A percentile compares a stretch with the other conserved stretches of the same genome.
These are phyloP conservation scores for Zosterops hypoxanthus DNA, from an alignment of 2,113 vertebrate genomes.

Conservation along the genomic window DNA sequence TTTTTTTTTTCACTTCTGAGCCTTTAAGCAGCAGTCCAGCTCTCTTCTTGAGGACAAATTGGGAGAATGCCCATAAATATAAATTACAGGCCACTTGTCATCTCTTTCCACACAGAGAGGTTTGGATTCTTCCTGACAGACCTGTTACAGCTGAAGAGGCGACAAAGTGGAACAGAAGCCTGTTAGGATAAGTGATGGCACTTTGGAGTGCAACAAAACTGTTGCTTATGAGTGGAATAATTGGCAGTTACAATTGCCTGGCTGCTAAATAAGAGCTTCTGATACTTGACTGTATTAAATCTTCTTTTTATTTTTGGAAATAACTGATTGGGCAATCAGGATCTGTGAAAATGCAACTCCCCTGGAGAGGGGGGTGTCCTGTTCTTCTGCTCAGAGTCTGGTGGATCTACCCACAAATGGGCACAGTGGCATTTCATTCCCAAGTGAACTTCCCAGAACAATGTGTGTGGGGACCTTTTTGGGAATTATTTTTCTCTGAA, in stretches of 20 bases:
- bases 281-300: not conserved
- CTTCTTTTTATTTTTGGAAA: not conserved
- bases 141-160: not conserved
- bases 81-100: not conserved
- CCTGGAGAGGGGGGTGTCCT: fast-evolving
- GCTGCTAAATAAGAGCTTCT: not conserved
- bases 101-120: not conserved
- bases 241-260: not conserved
- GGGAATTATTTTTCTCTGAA: not conserved
- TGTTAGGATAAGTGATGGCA: not conserved
- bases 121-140: not conserved
- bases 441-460: too few relatives aligned
- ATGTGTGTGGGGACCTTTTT: not conserved
- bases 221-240: not conserved
- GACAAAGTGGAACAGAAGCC: not conserved
- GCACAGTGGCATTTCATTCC: not conserved
- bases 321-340: not conserved
- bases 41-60: not conserved
- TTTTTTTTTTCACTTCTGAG: not conserved
- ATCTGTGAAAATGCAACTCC: not conserved
- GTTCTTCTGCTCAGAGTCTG: not conserved
- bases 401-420: not conserved
- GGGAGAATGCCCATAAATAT: not conserved
- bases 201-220: not conserved
- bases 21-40: not conserved